These are phyloP conservation scores for Felis chaus DNA, from an alignment of 2,113 vertebrate species.

Conservation along the genomic window DNA sequence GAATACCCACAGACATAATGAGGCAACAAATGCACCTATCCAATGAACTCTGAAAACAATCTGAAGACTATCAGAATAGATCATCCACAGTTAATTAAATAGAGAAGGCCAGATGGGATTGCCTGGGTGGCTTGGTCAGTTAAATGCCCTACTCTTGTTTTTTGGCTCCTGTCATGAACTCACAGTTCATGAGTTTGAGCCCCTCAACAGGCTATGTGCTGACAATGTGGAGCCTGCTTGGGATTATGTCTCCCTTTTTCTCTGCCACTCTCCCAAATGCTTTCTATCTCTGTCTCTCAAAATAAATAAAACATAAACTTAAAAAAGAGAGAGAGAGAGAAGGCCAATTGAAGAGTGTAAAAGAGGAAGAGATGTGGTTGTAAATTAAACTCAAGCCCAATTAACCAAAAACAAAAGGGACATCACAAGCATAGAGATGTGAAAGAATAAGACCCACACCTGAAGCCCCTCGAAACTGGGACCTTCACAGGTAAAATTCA, in stretches of 20 bases:
- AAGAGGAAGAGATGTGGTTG: background rate
- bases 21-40: background rate
- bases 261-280: too few species aligned
- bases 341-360: background rate
- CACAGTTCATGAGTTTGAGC: too few species aligned
- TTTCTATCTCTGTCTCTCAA: too few species aligned
- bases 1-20: background rate
- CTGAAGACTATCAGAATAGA: background rate
- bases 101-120: background rate
- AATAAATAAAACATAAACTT: too few species aligned
- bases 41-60: background rate
- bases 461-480: background rate
- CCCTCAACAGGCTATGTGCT: too few species aligned
- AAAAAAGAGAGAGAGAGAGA: background rate
- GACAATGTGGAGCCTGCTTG: too few species aligned
- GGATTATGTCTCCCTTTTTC: too few species aligned
- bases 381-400: background rate
- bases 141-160: too few species aligned
- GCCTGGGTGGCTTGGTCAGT: too few species aligned
- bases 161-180: too few species aligned
- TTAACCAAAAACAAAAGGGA: background rate
- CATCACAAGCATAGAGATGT: background rate
- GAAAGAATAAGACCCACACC: background rate
- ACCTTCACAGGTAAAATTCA: background rate
- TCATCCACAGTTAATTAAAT: background rate